These are phyloP conservation scores for Drosophila macrothrix DNA, from an alignment of 2,888 invertebrate genomes.

Conservation along the genomic window DNA sequence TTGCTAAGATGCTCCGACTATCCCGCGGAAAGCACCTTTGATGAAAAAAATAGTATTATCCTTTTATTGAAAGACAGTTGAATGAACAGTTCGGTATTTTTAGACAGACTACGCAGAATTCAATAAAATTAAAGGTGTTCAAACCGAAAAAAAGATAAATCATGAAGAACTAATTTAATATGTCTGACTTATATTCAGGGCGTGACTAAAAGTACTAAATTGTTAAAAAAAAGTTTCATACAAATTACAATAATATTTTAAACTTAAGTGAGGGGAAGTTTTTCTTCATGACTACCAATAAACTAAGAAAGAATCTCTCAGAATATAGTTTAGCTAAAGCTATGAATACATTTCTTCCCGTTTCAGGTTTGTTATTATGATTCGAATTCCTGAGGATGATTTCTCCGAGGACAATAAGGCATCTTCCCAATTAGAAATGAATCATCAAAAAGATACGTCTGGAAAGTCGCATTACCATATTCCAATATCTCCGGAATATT, in stretches of 20 bases:
- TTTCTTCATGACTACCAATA: neutral
- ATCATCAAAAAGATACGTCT: slow-evolving; percentile 52
- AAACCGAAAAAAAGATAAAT: neutral
- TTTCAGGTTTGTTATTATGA: slow-evolving; percentile 50
- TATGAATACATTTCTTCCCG: neutral
- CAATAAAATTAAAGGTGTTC: neutral
- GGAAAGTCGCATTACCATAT: slow-evolving; percentile 58
- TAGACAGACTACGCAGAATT: neutral
- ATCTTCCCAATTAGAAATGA: slow-evolving; percentile 40
- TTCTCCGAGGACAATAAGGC: slow-evolving; percentile 60
- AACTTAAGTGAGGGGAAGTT: neutral
- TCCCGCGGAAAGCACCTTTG: no score
- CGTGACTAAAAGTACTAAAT: neutral
- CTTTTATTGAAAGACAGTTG: neutral
- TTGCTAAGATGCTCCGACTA: no score
- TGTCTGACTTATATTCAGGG: neutral
- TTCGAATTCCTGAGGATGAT: slow-evolving; percentile 66
- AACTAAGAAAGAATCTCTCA: neutral
- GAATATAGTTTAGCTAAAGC: neutral
- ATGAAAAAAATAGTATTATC: no score
- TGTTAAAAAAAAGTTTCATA: rapidly evolving
- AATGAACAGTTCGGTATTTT: neutral
- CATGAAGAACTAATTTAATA: neutral
- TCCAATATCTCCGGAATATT: slow-evolving; percentile 55
- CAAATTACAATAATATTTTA: neutral